Conservation (phyloP, 2,888 invertebrate species). For the Zeuzera pyrina region DNA sequence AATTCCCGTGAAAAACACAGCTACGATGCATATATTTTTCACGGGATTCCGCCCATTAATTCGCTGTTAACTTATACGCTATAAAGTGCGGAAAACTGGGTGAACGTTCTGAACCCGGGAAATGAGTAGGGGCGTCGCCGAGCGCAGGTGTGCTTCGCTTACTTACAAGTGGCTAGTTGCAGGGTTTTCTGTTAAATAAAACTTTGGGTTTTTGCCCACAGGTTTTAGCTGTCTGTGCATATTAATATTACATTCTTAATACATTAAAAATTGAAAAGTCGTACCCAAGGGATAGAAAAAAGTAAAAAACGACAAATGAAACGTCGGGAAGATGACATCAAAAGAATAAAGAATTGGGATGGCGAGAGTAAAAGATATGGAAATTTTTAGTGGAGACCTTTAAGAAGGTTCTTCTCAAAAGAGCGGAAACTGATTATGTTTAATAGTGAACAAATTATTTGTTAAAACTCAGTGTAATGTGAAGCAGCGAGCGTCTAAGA, state of each 20-base stretch:
- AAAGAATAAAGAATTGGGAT: background rate
- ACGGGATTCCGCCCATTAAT: constrained; percentile 20
- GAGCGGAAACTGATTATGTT: too few species aligned
- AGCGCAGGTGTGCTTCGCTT: constrained; percentile 4
- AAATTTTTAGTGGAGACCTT: background rate
- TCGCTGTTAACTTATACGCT: constrained; percentile 17
- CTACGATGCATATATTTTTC: constrained; percentile 22
- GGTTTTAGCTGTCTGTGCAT: too few species aligned
- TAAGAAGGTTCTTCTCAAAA: too few species aligned
- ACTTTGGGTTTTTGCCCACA: too few species aligned
- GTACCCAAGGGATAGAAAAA: too few species aligned
- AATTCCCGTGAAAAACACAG: constrained; percentile 5
- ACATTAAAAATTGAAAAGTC: too few species aligned
- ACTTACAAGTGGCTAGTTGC: background rate
- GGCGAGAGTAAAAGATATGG: background rate
- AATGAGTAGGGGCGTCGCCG: background rate
- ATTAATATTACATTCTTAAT: too few species aligned
- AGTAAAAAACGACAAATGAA: background rate
- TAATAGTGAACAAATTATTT: too few species aligned
- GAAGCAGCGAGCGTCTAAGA: too few species aligned
- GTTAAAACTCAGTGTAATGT: too few species aligned
- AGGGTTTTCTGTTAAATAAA: too few species aligned
- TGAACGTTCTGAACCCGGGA: background rate
- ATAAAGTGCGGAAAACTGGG: constrained; percentile 1
- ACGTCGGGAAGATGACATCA: background rate